Evolutionary conservation across 2,888 invertebrate species (phyloP), one percentile per base, ranked within the genome.

Genomic region (Cetonia aurata): DNA sequence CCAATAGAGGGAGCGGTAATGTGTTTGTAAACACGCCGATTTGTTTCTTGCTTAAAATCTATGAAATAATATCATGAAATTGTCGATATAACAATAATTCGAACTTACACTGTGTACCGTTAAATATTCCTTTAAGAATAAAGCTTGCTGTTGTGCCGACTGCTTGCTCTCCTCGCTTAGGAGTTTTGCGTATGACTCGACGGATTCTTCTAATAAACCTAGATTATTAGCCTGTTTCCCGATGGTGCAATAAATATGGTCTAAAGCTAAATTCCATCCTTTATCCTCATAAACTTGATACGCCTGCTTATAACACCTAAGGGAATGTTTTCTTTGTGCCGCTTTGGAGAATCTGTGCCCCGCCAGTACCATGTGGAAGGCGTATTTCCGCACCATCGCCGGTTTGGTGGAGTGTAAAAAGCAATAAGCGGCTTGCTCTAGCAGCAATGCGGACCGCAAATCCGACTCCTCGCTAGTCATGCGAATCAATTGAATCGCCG

Each of bases 391-490:
- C 76, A 93, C 89, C 93, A 96, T 93, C 67, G 88, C 88, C 33
- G 91, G 90, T 75, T 89, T 86, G 13, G 89, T 86, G 8, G 88
- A 87, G 52, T 87, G 85, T 44, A 97, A 86, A 82, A 96, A 99
- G 82, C 96, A 96, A 80, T 96, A 93, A 0, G 98, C 93, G 0
- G 98, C 98, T 84, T 98, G 98, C 83, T 99, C 99, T 59, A 99
- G 86, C 67, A 99, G 86, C 80, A 99, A 87, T 6, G 98, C 99
- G 75, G 96, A 96, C 69, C 96, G 89, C 68, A 99, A 86, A 85
- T 99, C 98, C n/a, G 96, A 96, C 83, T 99, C 98, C 86, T 98
- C 98, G 77, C 95, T 95, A 9, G 97, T 97, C 94, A 98, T 95
- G 72, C 96, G 91, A 77, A 98, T 96, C 60, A 96, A 89, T 83